Evolutionary conservation across 2,888 invertebrate species (phyloP), one percentile per base, ranked within the genome.

Genomic region (Coelogynopora nodosa): DNA sequence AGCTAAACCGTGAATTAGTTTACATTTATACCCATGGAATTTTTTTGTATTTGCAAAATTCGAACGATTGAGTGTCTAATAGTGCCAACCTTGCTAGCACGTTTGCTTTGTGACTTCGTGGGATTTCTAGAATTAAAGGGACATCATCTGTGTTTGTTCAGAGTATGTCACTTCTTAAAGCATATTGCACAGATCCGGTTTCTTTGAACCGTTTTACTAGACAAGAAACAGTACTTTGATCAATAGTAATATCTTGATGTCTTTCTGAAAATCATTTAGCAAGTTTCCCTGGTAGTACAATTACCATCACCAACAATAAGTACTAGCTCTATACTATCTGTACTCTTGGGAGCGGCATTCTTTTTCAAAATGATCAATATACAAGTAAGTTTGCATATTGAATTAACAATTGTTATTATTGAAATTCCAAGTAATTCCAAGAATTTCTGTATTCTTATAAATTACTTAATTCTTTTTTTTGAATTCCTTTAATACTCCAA

Each of bases 91-190:
- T 80, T 27, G n/a, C 13, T 27, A 23, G n/a, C 81, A 28, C 23
- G 5, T 80, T 80, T 80, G 10, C 81, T n/a, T 80, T 80, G 81
- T 80, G 81, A 80, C 27, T 80, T 80, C 27, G 23, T 23, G 5
- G 81, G 81, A 80, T 27, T 80, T 80, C 27, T 80, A 80, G 29
- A 80, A 80, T n/a, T 5, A 5, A 13, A 80, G 23, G 10, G 10
- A 13, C 81, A 80, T 80, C 81, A 80, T 80, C 81, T n/a, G 81
- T 80, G 29, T 10, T 23, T 23, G n/a, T 80, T 80, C 81, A 13
- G 10, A 23, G 81, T 23, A 10, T n/a, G 23, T 27, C 81, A 80
- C 81, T 23, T 28, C 23, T 80, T 80, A 23, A 28, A n/a, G 81
- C 81, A 80, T 80, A 10, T n/a, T n/a, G 10, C 26, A 80, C 81